Evolutionary conservation across 2,113 vertebrate genomes (phyloP), one percentile per base, ranked within the genome.

Genomic region (Oryzias celebensis): DNA sequence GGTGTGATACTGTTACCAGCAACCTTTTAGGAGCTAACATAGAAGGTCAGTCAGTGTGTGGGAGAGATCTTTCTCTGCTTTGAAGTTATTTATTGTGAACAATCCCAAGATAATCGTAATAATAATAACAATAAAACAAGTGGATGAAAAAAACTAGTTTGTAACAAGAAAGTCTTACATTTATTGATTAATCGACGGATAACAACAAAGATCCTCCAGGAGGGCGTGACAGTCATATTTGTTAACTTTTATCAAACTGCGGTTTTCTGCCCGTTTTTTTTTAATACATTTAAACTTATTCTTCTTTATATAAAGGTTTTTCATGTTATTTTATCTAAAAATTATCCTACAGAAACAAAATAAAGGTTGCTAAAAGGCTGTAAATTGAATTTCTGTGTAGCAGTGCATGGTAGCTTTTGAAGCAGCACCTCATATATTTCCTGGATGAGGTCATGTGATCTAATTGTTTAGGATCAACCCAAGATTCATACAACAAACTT

Each of bases 1-100:
- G 79, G 52, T 80, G 71, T 85, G 87, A 91, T 89, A 91, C 77
- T 73, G 66, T 75, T 75, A 69, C 78, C 68, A 81, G 62, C 60
- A 66, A 78, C 75, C 71, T 76, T 71, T 36, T 62, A 68, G 71
- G 58, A 55, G 75, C 68, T 54, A 61, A 48, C 47, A 60, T 36
- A 67, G 65, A 84, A 85, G 80, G 83, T 65, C 58, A 77, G 15
- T 36, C 10, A 13, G 16, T 4, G 6, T 53, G 17, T 47, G 18
- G 41, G 47, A 15, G 45, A 6, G 23, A 24, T 6, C 16, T 24
- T 50, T 26, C 55, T 59, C 4, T 26, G 31, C 5, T 51, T 54
- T 58, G 13, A 26, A 3, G 17, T 60, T 20, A 1, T 28, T 58
- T 51, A 10, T 50, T 17, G 1, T 14, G 14, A 61, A 61, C 15